Evolutionary conservation across 2,797 vertebrate genomes (phyloP).

Genomic region (Tokudaia muenninki): DNA sequence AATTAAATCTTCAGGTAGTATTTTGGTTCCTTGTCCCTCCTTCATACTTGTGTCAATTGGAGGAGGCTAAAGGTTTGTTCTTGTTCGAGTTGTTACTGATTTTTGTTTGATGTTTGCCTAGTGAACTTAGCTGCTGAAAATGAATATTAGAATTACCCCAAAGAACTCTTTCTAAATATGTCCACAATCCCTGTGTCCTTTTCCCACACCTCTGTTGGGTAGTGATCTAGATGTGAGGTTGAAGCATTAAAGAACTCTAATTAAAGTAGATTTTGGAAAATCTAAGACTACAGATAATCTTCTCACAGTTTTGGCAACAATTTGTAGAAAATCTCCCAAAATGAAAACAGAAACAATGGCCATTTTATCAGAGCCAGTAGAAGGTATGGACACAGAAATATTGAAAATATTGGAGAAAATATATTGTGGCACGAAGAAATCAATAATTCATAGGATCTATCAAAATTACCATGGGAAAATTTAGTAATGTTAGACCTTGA

Average conservation of each 20-base stretch:
- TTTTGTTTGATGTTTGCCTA: not conserved
- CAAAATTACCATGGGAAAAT: not conserved
- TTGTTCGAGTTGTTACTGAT: not conserved
- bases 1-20: not conserved
- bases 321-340: not conserved
- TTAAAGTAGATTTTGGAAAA: not conserved
- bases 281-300: not conserved
- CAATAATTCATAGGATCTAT: rapidly evolving
- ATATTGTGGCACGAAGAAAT: not conserved
- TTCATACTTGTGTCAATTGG: not conserved
- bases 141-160: not conserved
- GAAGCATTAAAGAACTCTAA: not conserved
- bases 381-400: not conserved
- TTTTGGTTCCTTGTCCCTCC: not conserved
- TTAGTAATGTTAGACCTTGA: not conserved
- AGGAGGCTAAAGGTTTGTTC: rapidly evolving
- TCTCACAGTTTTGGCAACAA: not conserved
- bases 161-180: not conserved
- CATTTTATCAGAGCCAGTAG: not conserved
- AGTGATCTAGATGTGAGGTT: not conserved
- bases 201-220: not conserved
- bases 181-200: not conserved
- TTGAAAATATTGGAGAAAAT: not conserved
- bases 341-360: not conserved
- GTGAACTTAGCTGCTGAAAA: not conserved